Percentiles rank a stretch among this genome's conserved stretches.
Evolutionary conservation across 2,888 invertebrate genomes (phyloP).

Genomic region (Axea sp.): DNA sequence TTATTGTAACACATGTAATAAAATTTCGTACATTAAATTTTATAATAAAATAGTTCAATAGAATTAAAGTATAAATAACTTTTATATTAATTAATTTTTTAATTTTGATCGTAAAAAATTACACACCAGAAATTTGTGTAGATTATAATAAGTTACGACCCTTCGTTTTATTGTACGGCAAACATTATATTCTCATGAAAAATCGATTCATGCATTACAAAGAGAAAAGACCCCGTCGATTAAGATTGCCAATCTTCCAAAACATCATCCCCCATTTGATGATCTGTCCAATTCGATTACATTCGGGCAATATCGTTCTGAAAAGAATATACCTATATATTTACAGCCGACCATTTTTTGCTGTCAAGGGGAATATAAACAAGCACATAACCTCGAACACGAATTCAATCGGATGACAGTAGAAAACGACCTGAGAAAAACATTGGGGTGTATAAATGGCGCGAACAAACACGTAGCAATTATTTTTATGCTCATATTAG

Average conservation of each 20-base stretch:
- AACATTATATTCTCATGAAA: no score
- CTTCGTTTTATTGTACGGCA: no score
- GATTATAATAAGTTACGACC: no score
- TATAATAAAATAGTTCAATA: no score
- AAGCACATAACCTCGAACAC: constrained; percentile 47
- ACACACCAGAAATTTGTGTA: no score
- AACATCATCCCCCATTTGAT: constrained; percentile 44
- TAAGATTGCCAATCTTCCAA: constrained; percentile 35
- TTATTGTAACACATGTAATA: no score
- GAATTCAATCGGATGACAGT: constrained; percentile 48
- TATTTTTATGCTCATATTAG: neutral
- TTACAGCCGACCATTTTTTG: constrained; percentile 44
- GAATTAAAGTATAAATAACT: no score
- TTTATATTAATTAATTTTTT: no score
- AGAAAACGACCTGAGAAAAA: constrained; percentile 59
- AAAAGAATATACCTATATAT: constrained; percentile 27
- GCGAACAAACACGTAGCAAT: constrained; percentile 33
- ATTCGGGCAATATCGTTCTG: constrained; percentile 34
- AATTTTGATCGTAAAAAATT: no score
- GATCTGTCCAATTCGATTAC: constrained; percentile 57
- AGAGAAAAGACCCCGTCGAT: constrained; percentile 41
- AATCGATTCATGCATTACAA: neutral
- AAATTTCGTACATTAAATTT: no score
- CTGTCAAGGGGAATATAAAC: constrained; percentile 50
- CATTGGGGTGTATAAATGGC: constrained; percentile 32